Evolutionary conservation across 1,140 invertebrate species (phyloP).

Genomic region (Littorina saxatilis): DNA sequence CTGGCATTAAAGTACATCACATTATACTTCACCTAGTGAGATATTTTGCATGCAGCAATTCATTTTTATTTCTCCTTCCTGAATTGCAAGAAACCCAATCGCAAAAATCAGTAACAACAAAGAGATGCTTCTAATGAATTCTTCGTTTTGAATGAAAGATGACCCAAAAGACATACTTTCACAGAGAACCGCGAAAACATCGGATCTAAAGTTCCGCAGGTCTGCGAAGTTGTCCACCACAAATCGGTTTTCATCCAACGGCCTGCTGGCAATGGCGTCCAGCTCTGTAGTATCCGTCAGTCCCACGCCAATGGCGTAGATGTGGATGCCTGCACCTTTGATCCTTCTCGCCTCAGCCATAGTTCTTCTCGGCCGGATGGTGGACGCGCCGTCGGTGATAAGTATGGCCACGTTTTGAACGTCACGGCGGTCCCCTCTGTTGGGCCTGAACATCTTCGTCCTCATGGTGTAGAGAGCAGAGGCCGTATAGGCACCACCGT

Average conservation of each 20-base stretch:
- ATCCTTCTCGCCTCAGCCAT: conserved; percentile 57
- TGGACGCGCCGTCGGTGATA: conserved; percentile 65
- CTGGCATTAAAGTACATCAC: no score
- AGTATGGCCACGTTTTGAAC: conserved; percentile 61
- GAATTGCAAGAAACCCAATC: no score
- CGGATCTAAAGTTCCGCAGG: conserved; percentile 47
- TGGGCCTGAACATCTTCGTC: conserved; percentile 49
- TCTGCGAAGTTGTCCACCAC: conserved; percentile 58
- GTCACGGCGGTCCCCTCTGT: conserved; percentile 58
- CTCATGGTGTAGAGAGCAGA: conserved; percentile 56
- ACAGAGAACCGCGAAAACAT: conserved; percentile 56
- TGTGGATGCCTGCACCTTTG: conserved; percentile 50
- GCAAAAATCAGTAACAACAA: no score
- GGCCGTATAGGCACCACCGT: conserved; percentile 64
- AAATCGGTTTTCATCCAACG: conserved; percentile 55
- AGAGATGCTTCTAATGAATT: no score
- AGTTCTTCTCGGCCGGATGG: conserved; percentile 57
- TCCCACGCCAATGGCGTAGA: conserved; percentile 66
- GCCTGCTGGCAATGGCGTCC: conserved; percentile 52
- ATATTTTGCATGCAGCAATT: no score
- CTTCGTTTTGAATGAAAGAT: no score
- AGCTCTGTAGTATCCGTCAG: conserved; percentile 58
- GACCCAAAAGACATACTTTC: conserved; percentile 26
- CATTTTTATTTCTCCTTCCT: no score
- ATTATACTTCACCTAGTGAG: no score